These are phyloP conservation scores for Vulpes vulpes DNA, from an alignment of 2,113 vertebrate genomes.

Conservation along the genomic window DNA sequence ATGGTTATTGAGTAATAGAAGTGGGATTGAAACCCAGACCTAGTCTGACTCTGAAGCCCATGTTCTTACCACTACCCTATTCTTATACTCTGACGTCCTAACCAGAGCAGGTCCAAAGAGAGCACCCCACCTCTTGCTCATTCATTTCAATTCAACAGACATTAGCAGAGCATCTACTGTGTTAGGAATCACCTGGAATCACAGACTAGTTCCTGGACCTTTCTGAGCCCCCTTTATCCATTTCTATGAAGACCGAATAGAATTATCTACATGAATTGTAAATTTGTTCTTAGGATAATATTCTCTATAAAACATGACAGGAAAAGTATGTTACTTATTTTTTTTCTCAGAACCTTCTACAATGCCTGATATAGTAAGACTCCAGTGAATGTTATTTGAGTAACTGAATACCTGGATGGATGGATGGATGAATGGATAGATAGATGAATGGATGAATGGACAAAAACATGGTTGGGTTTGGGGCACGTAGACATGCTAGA, in stretches of 20 bases:
- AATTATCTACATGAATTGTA: constrained; percentile 11
- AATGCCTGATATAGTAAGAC: constrained; percentile 5
- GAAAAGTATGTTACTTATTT: constrained; percentile 11
- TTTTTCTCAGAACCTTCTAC: constrained; percentile 47
- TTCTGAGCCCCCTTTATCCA: neutral
- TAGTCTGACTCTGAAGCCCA: neutral
- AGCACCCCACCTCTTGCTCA: neutral
- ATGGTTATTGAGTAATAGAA: neutral
- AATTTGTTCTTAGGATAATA: constrained; percentile 3
- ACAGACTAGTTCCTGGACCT: constrained; percentile 23
- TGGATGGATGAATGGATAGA: neutral
- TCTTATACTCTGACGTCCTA: neutral
- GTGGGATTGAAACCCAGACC: neutral
- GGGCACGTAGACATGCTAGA: neutral
- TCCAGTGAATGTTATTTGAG: constrained; percentile 33
- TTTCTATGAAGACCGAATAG: neutral
- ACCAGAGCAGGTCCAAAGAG: neutral
- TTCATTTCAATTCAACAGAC: constrained; percentile 13
- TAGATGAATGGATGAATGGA: neutral
- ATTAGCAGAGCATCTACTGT: neutral
- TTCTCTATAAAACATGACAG: neutral
- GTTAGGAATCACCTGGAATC: constrained; percentile 24
- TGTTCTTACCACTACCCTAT: neutral
- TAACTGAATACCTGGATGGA: neutral
- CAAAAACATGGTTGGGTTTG: neutral